Conservation (phyloP, 2,113 vertebrate species). For the Odocoileus virginianus region DNA sequence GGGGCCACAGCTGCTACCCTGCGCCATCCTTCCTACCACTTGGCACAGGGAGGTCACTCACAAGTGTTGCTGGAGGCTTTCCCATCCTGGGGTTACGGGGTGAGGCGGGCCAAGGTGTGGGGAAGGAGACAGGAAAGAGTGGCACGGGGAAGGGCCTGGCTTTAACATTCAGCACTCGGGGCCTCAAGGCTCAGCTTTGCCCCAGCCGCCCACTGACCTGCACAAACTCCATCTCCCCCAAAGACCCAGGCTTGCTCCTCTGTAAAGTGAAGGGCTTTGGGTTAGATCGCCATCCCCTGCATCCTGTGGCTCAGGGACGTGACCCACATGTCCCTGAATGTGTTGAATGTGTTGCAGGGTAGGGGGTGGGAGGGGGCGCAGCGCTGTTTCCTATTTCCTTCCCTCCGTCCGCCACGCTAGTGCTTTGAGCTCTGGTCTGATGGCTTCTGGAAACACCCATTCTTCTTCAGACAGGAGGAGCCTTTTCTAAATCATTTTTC, state of each 20-base stretch:
- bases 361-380: neutral
- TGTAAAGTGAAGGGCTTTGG: neutral
- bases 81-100: neutral
- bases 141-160: neutral
- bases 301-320: neutral
- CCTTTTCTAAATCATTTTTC: neutral
- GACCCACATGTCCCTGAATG: no score
- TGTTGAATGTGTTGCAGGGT: neutral
- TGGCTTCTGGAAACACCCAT: neutral
- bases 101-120: neutral
- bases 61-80: neutral
- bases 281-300: neutral
- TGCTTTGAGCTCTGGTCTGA: neutral
- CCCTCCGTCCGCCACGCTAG: neutral
- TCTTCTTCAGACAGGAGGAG: conserved; percentile 13
- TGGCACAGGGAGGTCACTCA: neutral
- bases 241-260: neutral
- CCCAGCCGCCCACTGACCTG: neutral
- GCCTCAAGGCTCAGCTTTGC: neutral
- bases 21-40: neutral
- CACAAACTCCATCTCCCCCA: neutral
- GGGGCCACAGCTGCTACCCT: neutral
- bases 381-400: neutral
- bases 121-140: neutral
- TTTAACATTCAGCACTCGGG: neutral